These are phyloP conservation scores for human (Homo sapiens) DNA, from an alignment of 2,113 vertebrate genomes.

Conservation along the genomic window DNA sequence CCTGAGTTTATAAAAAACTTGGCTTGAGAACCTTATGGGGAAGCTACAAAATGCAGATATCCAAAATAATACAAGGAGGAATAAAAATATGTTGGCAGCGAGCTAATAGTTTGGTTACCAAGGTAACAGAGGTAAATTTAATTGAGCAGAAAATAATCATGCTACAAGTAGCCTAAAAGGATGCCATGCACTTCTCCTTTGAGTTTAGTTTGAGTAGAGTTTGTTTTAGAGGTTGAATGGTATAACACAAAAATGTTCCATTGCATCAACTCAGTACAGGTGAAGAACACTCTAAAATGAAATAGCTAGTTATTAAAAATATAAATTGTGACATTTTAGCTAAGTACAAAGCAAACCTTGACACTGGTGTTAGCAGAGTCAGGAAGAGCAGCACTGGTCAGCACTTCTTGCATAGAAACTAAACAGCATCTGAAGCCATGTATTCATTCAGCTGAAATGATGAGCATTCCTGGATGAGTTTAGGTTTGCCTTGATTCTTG, in stretches of 20 bases:
- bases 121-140: slow-evolving; percentile 10
- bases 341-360: neutral
- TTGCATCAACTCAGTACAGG: neutral
- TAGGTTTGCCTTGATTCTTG: neutral
- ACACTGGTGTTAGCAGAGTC: neutral
- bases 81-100: neutral
- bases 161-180: neutral
- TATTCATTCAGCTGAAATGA: neutral
- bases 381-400: neutral
- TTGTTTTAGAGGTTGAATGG: neutral
- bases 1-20: neutral
- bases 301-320: neutral
- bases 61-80: neutral
- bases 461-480: neutral
- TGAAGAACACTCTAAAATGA: neutral
- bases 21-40: neutral
- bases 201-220: neutral
- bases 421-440: neutral
- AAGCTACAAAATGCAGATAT: neutral
- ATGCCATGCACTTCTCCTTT: neutral
- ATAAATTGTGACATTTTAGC: neutral
- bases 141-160: slow-evolving; percentile 9
- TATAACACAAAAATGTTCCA: neutral
- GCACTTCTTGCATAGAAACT: neutral
- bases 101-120: neutral